These are phyloP conservation scores for Proterorhinus semilunaris DNA, from an alignment of 2,113 vertebrate species.

Conservation along the genomic window DNA sequence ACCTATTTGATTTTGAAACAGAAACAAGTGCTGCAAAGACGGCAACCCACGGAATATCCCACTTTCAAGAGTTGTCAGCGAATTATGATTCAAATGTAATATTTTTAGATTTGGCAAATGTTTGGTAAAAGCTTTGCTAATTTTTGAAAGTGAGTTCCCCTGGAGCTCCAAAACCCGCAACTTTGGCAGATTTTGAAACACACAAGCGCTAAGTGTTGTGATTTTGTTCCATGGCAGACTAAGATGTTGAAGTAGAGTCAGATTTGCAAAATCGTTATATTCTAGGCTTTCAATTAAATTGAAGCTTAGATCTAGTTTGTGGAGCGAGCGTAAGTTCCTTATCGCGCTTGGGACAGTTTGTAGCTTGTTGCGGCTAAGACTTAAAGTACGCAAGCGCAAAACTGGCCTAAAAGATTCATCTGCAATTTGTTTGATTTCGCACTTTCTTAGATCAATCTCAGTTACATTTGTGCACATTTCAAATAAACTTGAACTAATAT, in stretches of 20 bases:
- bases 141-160: constrained; percentile 43
- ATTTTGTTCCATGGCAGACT: constrained; percentile 62
- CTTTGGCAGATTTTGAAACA: constrained; percentile 58
- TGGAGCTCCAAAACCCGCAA: constrained; percentile 63
- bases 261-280: constrained; percentile 61
- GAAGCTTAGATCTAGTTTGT: constrained; percentile 61
- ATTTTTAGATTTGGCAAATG: constrained; percentile 51
- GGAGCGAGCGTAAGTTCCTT: constrained; percentile 41
- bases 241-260: constrained; percentile 53
- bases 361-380: constrained; percentile 55
- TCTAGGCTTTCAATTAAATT: constrained; percentile 59
- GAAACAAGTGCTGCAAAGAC: constrained; percentile 46
- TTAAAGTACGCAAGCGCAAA: constrained; percentile 38
- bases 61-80: constrained; percentile 31
- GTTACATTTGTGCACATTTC: constrained; percentile 50
- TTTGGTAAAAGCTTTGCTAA: constrained; percentile 51
- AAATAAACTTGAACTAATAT: constrained; percentile 47
- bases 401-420: constrained; percentile 38
- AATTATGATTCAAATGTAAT: constrained; percentile 58
- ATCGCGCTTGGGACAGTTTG: constrained; percentile 33
- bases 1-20: constrained; percentile 63
- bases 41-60: constrained; percentile 41
- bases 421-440: constrained; percentile 35
- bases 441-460: constrained; percentile 53
- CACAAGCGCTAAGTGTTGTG: constrained; percentile 31